Evolutionary conservation across 2,797 vertebrate genomes (phyloP).

Genomic region (Rhinella marina): DNA sequence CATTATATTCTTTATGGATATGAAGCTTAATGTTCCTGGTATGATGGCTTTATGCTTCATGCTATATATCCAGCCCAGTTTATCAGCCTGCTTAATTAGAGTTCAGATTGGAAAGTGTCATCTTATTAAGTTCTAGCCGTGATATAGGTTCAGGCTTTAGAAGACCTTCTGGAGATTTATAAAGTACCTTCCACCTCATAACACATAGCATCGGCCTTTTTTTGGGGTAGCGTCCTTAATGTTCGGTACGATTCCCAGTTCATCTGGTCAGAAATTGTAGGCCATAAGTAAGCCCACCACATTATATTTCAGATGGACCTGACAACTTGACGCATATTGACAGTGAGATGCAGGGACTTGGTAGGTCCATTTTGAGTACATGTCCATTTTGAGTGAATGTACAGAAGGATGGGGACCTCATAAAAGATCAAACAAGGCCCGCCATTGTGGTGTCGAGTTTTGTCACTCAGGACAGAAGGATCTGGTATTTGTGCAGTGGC

Average conservation of each 20-base stretch:
- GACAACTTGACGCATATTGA: constrained; percentile 9
- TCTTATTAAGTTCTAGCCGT: constrained; percentile 21
- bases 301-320: neutral
- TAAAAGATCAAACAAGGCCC: neutral
- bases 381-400: neutral
- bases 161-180: neutral
- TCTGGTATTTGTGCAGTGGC: too few relatives aligned
- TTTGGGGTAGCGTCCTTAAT: neutral
- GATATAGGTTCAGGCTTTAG: neutral
- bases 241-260: neutral
- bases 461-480: too few relatives aligned
- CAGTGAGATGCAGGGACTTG: neutral
- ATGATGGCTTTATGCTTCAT: neutral
- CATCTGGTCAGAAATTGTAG: neutral
- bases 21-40: neutral
- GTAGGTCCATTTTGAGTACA: neutral
- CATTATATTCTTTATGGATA: constrained; percentile 49
- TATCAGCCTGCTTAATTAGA: constrained; percentile 15
- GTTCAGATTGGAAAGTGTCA: neutral
- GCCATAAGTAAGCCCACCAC: constrained; percentile 5
- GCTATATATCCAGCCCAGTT: neutral
- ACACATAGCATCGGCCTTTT: neutral
- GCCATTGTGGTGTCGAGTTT: too few relatives aligned
- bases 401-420: neutral
- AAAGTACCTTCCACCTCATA: neutral